Evolutionary conservation across 2,888 invertebrate species (phyloP).

Genomic region (Hemistola chrysoprasaria): DNA sequence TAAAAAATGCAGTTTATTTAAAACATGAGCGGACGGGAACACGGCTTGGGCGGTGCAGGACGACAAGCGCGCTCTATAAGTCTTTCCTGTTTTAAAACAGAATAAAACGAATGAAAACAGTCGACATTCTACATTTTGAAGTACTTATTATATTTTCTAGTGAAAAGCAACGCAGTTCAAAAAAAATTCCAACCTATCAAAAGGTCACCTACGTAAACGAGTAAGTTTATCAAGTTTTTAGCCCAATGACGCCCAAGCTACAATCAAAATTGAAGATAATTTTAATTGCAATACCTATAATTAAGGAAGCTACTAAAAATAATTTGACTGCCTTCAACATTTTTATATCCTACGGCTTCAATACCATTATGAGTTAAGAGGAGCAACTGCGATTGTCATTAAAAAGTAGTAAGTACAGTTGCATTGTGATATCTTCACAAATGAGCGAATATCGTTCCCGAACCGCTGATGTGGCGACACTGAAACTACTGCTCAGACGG

Average conservation of each 20-base stretch:
- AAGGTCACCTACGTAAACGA: too few species aligned
- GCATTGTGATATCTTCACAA: conserved; percentile 57
- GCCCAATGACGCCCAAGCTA: too few species aligned
- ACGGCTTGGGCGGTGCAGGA: conserved; percentile 70
- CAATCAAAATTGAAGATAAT: too few species aligned
- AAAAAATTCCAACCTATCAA: too few species aligned
- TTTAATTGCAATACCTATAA: too few species aligned
- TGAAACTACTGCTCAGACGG: conserved; percentile 64
- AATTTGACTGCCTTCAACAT: too few species aligned
- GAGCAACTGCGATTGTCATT: conserved; percentile 7
- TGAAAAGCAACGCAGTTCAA: too few species aligned
- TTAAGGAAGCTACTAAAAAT: too few species aligned
- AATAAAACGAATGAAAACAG: conserved; percentile 26
- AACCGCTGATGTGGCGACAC: conserved; percentile 71
- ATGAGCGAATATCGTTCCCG: conserved; percentile 57
- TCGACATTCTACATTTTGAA: conserved; percentile 40
- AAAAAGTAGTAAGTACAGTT: conserved; percentile 33
- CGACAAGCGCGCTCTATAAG: conserved; percentile 39
- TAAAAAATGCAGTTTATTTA: conserved; percentile 70
- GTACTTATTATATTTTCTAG: neutral
- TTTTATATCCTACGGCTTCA: too few species aligned
- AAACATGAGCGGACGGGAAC: conserved; percentile 61
- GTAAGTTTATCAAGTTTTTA: too few species aligned
- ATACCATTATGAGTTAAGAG: too few species aligned
- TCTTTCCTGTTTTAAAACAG: conserved; percentile 60